Evolutionary conservation across 1,140 invertebrate genomes (phyloP), one percentile per base, ranked within the genome.

Genomic region (Trigoniulus corallinus): DNA sequence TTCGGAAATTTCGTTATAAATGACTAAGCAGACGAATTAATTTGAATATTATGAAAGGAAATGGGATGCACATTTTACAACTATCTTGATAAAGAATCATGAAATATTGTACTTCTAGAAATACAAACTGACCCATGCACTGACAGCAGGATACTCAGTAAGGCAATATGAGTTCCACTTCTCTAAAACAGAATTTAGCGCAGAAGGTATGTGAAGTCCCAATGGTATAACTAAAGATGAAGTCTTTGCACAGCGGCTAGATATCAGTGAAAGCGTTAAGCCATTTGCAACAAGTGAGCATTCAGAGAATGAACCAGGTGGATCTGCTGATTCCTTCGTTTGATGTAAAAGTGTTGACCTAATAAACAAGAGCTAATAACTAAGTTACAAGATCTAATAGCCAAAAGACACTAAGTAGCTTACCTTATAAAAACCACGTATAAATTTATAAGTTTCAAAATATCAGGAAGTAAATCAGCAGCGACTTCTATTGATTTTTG

Each of bases 91-190:
- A n/a, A n/a, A n/a, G n/a, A n/a, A n/a, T n/a, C n/a, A n/a, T n/a
- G n/a, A n/a, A n/a, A n/a, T n/a, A n/a, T n/a, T n/a, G n/a, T n/a
- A n/a, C n/a, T n/a, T n/a, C n/a, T n/a, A n/a, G n/a, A n/a, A n/a
- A n/a, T n/a, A n/a, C n/a, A n/a, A 23, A 62, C 57, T 53, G 54
- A 70, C 67, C 69, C 68, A 71, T 26, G 64, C 59, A 24, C 59
- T 61, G 22, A 62, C 60, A 45, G 59, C 58, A 3, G 74, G 71
- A 44, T 76, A 71, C 27, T 74, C 72, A 50, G 69, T 59, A 13
- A 70, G 64, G 3, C 58, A 61, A 3, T 69, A 70, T 13, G 64
- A 67, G 58, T 75, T 77, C 79, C 79, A 82, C 53, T 77, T 77
- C 52, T 81, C 77, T 1, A 81, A 61, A 2, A 62, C 61, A 51